A percentile compares a stretch with the other conserved stretches of the same genome.
These are phyloP conservation scores for Pitta sordida DNA, from an alignment of 2,113 vertebrate species.

Conservation along the genomic window DNA sequence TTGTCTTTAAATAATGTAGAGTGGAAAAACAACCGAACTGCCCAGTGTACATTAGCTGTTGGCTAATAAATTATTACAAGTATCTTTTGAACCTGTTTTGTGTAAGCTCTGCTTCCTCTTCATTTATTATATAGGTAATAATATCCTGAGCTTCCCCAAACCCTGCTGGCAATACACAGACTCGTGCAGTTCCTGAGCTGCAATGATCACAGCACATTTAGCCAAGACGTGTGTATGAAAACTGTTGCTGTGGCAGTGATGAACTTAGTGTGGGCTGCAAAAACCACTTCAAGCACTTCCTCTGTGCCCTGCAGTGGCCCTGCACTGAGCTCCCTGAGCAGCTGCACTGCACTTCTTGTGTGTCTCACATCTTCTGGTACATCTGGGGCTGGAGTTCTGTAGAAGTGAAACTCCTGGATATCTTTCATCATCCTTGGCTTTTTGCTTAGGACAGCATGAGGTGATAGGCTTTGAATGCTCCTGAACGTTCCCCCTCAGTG, in stretches of 20 bases:
- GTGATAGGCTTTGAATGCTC: not conserved
- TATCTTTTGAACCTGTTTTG: not conserved
- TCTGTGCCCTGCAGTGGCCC: not conserved
- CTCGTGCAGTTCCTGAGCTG: not conserved
- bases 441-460: not conserved
- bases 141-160: not conserved
- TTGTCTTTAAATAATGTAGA: constrained; percentile 15
- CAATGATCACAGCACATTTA: not conserved
- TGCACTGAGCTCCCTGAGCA: not conserved
- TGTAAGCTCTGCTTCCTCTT: not conserved
- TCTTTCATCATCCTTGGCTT: not conserved
- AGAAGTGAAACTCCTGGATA: not conserved
- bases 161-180: not conserved
- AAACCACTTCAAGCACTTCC: not conserved
- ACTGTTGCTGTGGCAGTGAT: not conserved
- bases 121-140: not conserved
- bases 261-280: not conserved
- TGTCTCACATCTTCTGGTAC: accelerated
- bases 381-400: not conserved
- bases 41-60: not conserved
- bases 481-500: not conserved
- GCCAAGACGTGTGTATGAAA: not conserved
- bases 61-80: not conserved
- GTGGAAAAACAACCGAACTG: not conserved
- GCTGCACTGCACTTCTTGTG: not conserved